Evolutionary conservation across 2,797 vertebrate species (phyloP), one percentile per base, ranked within the genome.

Genomic region (Hoplostethus mediterraneus): DNA sequence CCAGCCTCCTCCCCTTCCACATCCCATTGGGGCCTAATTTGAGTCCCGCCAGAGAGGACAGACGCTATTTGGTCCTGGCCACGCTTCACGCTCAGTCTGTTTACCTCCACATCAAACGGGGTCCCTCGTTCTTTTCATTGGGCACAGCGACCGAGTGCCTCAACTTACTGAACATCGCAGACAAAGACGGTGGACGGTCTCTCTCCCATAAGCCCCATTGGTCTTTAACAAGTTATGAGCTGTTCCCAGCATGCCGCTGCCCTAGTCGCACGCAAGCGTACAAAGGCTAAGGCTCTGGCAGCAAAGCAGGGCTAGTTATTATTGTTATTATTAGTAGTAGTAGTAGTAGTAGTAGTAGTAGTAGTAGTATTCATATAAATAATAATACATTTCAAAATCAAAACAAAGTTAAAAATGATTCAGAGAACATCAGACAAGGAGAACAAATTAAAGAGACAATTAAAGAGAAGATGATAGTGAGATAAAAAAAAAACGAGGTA

Each of bases 221-320:
- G 67, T 55, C 51, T 80, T 58, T 73, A 80, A 75, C 77, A 44
- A 76, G 77, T 70, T 77, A 60, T 75, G 79, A 81, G 73, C 58
- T n/a, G 45, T 51, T 25, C 49, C 54, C 83, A 63, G 77, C 60
- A 17, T 61, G 78, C 4, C 49, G 71, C 52, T 62, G 67, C 74
- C 73, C 52, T 49, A 28, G 53, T 56, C 69, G 79, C 64, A 83
- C 66, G 70, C 42, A 1, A 67, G 63, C 42, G 45, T 49, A 75
- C 60, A 16, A 52, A 59, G 62, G 72, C 83, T 77, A 42, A 30
- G 58, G 64, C 56, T 61, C 75, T 61, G 21, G 56, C 65, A 51
- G 44, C 68, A 77, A 82, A 88, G 84, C 65, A 85, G 85, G 63
- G 79, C 63, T 59, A 84, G 77, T 83, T 86, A 82, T 71, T 62